Base-by-base conservation (phyloP, 2,888 invertebrate genomes). In the Protodeltote pygarga region DNA sequence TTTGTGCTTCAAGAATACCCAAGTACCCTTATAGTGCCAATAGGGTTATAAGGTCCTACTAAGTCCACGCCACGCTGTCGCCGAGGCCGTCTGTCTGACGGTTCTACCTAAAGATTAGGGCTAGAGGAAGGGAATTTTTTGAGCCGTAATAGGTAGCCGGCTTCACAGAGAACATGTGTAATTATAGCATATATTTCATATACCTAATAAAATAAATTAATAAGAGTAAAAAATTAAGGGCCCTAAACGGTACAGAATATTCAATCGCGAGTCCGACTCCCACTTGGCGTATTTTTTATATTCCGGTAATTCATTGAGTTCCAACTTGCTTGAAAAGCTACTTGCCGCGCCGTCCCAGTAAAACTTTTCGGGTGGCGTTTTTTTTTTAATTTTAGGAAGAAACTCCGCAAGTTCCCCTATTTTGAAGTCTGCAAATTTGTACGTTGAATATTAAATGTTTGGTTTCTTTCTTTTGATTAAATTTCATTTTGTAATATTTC, bases 381-480 rank as follows among this genome's bases (percentile, higher is more conserved):
- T 74, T 74, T 70, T 76, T 76, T 76, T 72, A 73, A 76, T 76
- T 74, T 74, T 58, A 48, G 48, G 17, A 38, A 40, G 53, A 65
- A 60, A 37, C 52, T 64, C 44, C 37, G 41, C 44, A 72, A 69
- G 55, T 71, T 73, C 72, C 44, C 55, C 58, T 64, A 65, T 73
- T 71, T 67, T 66, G 50, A 47, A 60, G 52, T 57, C 64, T 49
- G 44, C 40, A 42, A 64, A 66, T 64, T 65, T 55, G 65, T 65
- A 67, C 75, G 64, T 77, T 69, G 74, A 75, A 78, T 78, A 77
- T 76, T 73, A 77, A 78, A 79, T 73, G 71, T 66, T 75, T 72
- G 60, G 57, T 65, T 62, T 46, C 39, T 39, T 41, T 46, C 50
- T 46, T 48, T 54, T 49, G 20, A 54, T 19, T 40, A 38, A 23